Conservation (phyloP, 2,888 invertebrate genomes). For the Baronia brevicornis region DNA sequence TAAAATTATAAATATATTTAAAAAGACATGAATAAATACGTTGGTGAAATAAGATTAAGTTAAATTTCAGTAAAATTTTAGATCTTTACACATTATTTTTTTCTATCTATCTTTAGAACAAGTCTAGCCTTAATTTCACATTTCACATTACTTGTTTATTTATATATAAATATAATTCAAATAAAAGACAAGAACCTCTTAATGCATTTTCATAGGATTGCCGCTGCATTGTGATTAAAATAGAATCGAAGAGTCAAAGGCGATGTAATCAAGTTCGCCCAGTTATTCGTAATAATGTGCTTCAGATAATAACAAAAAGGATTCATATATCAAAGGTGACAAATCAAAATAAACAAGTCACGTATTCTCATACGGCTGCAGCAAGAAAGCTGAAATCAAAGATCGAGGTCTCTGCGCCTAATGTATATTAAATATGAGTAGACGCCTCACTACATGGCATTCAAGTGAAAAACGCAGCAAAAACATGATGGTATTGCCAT, state of each 20-base stretch:
- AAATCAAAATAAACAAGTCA: constrained; percentile 68
- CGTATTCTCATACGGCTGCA: constrained; percentile 44
- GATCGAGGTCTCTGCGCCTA: constrained; percentile 49
- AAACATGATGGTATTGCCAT: constrained; percentile 66
- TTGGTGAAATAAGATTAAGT: too few relatives aligned
- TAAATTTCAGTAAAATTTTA: too few relatives aligned
- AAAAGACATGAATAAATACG: too few relatives aligned
- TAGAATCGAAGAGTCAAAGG: constrained; percentile 26
- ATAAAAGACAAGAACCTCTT: too few relatives aligned
- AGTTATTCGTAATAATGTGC: constrained; percentile 47
- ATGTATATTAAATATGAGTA: constrained; percentile 68
- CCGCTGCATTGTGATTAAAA: constrained; percentile 20
- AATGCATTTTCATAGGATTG: constrained; percentile 7
- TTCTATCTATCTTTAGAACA: too few relatives aligned
- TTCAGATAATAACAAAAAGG: constrained; percentile 56
- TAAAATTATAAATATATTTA: too few relatives aligned
- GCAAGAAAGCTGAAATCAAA: constrained; percentile 57
- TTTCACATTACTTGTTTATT: too few relatives aligned
- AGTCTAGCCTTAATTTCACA: too few relatives aligned
- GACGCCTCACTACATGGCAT: constrained; percentile 42
- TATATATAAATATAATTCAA: too few relatives aligned
- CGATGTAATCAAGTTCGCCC: constrained; percentile 44
- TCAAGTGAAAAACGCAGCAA: constrained; percentile 67
- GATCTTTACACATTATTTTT: too few relatives aligned
- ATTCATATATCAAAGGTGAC: constrained; percentile 66